phyloP scores from a whole-genome alignment of 2,797 vertebrate species.

The Semaprochilodus insignis region DNA sequence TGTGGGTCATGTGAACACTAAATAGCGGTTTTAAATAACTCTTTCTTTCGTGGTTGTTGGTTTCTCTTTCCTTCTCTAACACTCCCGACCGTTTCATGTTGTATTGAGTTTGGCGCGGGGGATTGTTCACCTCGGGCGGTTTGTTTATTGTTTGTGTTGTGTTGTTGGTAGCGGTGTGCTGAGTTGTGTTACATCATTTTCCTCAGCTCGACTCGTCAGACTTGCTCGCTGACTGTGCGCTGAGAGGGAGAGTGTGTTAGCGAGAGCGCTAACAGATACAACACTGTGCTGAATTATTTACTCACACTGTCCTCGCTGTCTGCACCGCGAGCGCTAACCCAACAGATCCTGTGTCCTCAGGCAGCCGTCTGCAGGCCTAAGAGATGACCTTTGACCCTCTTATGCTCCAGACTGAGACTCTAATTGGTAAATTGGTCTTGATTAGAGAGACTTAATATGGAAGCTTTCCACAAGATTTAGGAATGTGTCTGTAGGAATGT shows the following conservation, averaged over 20 bases:
- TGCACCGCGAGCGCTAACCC: not conserved
- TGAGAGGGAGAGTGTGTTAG: conserved; percentile 36
- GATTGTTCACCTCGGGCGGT: not conserved
- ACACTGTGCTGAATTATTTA: conserved; percentile 44
- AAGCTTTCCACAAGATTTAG: too few relatives aligned
- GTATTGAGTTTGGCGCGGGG: not conserved
- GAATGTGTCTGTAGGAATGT: too few relatives aligned
- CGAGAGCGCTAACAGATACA: conserved; percentile 46
- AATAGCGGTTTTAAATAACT: not conserved
- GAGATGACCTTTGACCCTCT: conserved; percentile 24
- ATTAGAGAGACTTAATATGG: not conserved
- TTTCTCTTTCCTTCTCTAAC: not conserved
- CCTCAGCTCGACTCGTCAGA: conserved; percentile 38
- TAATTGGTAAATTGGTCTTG: not conserved
- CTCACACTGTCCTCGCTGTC: conserved; percentile 8
- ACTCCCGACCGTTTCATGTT: not conserved
- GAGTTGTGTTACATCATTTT: not conserved
- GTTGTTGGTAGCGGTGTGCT: not conserved
- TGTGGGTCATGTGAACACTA: too few relatives aligned
- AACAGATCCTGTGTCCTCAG: not conserved
- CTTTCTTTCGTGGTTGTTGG: not conserved
- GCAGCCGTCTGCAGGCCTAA: conserved; percentile 2
- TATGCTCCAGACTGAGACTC: not conserved
- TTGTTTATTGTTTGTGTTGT: not conserved
- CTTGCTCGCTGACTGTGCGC: conserved; percentile 12